phyloP scores from a whole-genome alignment of 1,140 invertebrate genomes.

The Palaemon carinicauda region DNA sequence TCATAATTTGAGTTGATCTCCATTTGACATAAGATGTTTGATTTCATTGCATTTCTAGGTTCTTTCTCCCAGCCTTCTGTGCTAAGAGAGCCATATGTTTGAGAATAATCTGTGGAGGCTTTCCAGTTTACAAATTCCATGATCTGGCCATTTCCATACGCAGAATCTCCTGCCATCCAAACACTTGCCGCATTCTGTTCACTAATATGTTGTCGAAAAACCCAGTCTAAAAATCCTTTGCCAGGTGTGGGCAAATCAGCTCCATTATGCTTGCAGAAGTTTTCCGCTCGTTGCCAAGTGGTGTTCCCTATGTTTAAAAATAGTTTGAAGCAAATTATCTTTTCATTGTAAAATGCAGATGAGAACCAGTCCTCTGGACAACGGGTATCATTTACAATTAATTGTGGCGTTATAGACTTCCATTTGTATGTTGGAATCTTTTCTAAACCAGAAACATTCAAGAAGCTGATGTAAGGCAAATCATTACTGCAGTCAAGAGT shows the following conservation, averaged over 20 bases:
- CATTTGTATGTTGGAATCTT: neutral
- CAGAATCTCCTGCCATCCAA: constrained; percentile 29
- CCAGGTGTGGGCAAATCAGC: constrained; percentile 19
- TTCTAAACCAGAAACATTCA: neutral
- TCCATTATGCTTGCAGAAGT: neutral
- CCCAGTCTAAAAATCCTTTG: constrained; percentile 45
- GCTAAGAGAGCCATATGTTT: neutral
- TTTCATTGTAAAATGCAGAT: neutral
- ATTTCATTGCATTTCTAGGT: neutral
- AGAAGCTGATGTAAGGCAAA: constrained; percentile 18
- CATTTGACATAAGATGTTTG: constrained; percentile 20
- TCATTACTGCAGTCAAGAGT: neutral
- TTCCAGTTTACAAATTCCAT: constrained; percentile 24
- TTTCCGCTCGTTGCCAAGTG: constrained; percentile 7
- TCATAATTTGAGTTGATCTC: neutral
- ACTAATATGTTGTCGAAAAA: constrained; percentile 8
- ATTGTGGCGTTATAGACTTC: neutral
- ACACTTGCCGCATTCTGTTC: neutral
- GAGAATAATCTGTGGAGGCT: neutral
- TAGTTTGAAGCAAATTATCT: constrained; percentile 18
- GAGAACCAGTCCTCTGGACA: neutral
- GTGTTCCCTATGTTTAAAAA: neutral
- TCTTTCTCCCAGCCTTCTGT: constrained; percentile 9
- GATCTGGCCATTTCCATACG: neutral
- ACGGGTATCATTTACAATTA: neutral